Evolutionary conservation across 1,140 invertebrate species (phyloP).

Genomic region (Centruroides sculpturatus): DNA sequence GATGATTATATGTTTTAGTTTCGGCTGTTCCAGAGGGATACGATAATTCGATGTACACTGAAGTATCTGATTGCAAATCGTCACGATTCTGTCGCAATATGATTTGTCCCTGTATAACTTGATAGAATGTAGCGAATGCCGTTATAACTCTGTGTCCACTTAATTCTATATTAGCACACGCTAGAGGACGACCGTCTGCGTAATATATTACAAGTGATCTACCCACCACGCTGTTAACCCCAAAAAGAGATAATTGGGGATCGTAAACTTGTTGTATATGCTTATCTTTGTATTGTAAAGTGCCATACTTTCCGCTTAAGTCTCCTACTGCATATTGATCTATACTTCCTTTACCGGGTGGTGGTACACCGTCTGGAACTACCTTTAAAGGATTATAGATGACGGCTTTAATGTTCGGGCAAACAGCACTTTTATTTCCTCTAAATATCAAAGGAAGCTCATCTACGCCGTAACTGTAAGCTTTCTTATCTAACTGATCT

Average conservation of each 20-base stretch:
- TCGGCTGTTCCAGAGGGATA: conserved; percentile 31
- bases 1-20: conserved; percentile 45
- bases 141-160: conserved; percentile 19
- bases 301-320: conserved; percentile 64
- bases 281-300: conserved; percentile 17
- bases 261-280: conserved; percentile 38
- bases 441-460: conserved; percentile 32
- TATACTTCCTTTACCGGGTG: conserved; percentile 40
- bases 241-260: conserved; percentile 68
- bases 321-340: conserved; percentile 80
- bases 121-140: conserved; percentile 40
- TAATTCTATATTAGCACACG: conserved; percentile 36
- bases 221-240: conserved; percentile 58
- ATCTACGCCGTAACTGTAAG: conserved; percentile 37
- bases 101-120: conserved; percentile 76
- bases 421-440: conserved; percentile 25
- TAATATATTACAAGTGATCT: conserved; percentile 62
- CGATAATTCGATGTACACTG: conserved; percentile 27
- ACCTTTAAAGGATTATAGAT: conserved; percentile 37
- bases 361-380: conserved; percentile 15
- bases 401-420: conserved; percentile 26
- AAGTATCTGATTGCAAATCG: conserved; percentile 66
- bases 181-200: conserved; percentile 26
- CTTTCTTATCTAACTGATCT: conserved; percentile 32
- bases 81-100: conserved; percentile 64